Conservation (phyloP, 2,888 invertebrate genomes). For the Allacma fusca region DNA sequence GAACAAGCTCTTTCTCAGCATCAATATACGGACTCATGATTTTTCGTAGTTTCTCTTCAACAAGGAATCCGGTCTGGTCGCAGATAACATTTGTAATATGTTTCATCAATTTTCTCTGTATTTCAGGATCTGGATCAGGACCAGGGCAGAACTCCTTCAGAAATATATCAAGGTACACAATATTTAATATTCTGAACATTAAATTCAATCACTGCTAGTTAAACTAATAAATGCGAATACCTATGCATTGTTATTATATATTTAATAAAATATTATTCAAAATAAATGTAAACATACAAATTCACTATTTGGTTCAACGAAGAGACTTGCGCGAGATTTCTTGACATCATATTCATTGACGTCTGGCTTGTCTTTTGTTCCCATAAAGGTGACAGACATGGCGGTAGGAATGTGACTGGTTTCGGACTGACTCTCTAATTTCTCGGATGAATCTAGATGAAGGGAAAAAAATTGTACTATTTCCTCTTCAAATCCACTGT, state of each 20-base stretch:
- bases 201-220: too few species aligned
- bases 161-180: background rate
- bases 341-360: background rate
- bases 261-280: too few species aligned
- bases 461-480: too few species aligned
- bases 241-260: too few species aligned
- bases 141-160: conserved; percentile 50
- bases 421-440: too few species aligned
- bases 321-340: conserved; percentile 8
- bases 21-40: conserved; percentile 73
- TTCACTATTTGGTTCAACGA: conserved; percentile 29
- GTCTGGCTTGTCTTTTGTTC: background rate
- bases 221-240: too few species aligned
- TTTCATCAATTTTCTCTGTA: conserved; percentile 53
- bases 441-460: too few species aligned
- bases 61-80: conserved; percentile 77
- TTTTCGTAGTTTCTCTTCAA: conserved; percentile 74
- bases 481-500: too few species aligned
- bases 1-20: conserved; percentile 74
- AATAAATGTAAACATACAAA: too few species aligned
- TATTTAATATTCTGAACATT: too few species aligned
- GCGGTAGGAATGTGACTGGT: background rate
- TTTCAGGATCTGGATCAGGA: conserved; percentile 49
- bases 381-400: background rate
- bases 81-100: conserved; percentile 53